Evolutionary conservation across 1,140 invertebrate genomes (phyloP).

Genomic region (Drosophila guanche): DNA sequence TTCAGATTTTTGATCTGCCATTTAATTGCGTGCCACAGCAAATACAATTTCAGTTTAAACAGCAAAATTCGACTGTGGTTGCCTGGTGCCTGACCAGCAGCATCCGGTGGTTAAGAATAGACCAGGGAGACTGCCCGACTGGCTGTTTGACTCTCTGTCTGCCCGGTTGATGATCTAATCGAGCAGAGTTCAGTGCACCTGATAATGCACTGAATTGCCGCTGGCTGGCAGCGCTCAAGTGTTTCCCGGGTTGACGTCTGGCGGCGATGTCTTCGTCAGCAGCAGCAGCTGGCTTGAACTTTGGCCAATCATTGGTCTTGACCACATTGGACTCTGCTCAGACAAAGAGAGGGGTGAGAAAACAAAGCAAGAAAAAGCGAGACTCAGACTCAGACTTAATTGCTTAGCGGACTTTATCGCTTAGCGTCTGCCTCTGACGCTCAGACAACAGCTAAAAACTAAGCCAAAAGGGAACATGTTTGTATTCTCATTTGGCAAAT

Average conservation of each 20-base stretch:
- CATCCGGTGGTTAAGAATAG: slow-evolving; percentile 36
- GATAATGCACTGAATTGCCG: slow-evolving; percentile 48
- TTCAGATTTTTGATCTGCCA: slow-evolving; percentile 8
- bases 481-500: slow-evolving; percentile 43
- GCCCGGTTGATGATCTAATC: slow-evolving; percentile 19
- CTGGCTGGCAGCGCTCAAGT: slow-evolving; percentile 31
- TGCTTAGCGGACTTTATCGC: slow-evolving; percentile 30
- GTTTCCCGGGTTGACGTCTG: slow-evolving; percentile 43
- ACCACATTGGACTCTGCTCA: slow-evolving; percentile 51
- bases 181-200: slow-evolving; percentile 65
- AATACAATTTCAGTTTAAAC: slow-evolving; percentile 57
- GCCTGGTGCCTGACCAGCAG: slow-evolving; percentile 14
- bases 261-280: slow-evolving; percentile 23
- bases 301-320: slow-evolving; percentile 31
- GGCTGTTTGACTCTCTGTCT: too few relatives aligned
- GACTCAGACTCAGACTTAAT: slow-evolving; percentile 26
- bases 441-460: not conserved
- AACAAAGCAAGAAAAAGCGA: too few relatives aligned
- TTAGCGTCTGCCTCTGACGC: not conserved
- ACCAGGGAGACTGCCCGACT: too few relatives aligned
- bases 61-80: slow-evolving; percentile 38
- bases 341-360: not conserved
- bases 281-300: slow-evolving; percentile 22
- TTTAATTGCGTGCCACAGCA: slow-evolving; percentile 48
- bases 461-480: slow-evolving; percentile 6